Evolutionary conservation across 2,888 invertebrate genomes (phyloP), one percentile per base, ranked within the genome.

Genomic region (Papilio demoleus): DNA sequence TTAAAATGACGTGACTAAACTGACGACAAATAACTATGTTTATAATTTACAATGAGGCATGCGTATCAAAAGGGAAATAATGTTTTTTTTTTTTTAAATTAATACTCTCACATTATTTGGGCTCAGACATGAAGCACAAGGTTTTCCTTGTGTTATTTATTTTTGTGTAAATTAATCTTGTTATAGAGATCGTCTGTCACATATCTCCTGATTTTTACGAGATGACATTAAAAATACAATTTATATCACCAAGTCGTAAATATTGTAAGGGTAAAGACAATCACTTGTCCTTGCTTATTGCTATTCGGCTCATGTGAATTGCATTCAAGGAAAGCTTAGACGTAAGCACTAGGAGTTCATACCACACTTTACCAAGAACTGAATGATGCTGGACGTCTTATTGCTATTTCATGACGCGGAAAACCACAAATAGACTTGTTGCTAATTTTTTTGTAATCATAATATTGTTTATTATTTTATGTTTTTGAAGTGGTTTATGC

Each of bases 401-500:
- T 42, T 11, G 22, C 47, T n/a, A n/a, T n/a, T n/a, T n/a, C n/a
- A n/a, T n/a, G n/a, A n/a, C n/a, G n/a, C n/a, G n/a, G n/a, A n/a
- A n/a, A n/a, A n/a, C n/a, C n/a, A n/a, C n/a, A n/a, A n/a, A n/a
- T n/a, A 9, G 11, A 3, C 2, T 38, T 12, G 38, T 4, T 1
- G 11, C 22, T 47, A 9, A 47, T 19, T 2, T 22, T 47, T 47
- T 14, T 14, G 2, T 31, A 56, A 31, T 1, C 31, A 14, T 24
- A 50, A 53, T 53, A n/a, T 31, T 53, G 6, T n/a, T n/a, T 8
- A 53, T n/a, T n/a, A 53, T 31, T 8, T 22, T 24, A 22, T 4
- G 5, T 12, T 17, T 2, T 8, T 53, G n/a, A 27, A 53, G 11
- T 45, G n/a, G 83, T 85, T 88, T 87, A 86, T 78, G 75, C 74